Evolutionary conservation across 1,140 invertebrate genomes (phyloP), one percentile per base, ranked within the genome.

Genomic region (Melanaphis sacchari): DNA sequence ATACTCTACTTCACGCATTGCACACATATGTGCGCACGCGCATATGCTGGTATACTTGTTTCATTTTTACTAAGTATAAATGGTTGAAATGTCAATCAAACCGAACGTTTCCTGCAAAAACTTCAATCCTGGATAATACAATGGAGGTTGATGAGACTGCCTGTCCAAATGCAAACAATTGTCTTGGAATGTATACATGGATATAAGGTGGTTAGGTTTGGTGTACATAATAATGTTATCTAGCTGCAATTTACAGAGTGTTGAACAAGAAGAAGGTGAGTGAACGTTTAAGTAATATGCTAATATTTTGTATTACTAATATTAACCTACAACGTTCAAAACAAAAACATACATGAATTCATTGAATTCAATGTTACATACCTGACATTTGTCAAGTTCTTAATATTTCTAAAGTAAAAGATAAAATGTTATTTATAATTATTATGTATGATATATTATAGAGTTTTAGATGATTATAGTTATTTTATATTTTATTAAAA

Each of bases 141-240:
- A 92, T 92, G 91, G 91, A 92, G 91, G 43, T 82, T 82, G 66
- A 92, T 24, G n/a, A 15, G 36, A 46, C 41, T 36, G 31, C 76
- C 26, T 41, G 90, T 46, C 90, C 90, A 91, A 43, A 91, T 81
- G 66, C 66, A 26, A 81, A 82, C n/a, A 38, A 92, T 92, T 46
- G 76, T 84, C 76, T 26, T 49, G 91, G 91, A 46, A 92, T 92
- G 91, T 85, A 93, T 93, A 84, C 91, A 93, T 93, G 91, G 91
- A 93, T 54, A 54, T 93, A 93, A 93, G 81, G 81, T 52, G 81
- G 76, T 54, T 85, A 40, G 52, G 66, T 49, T 85, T 93, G 66
- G 38, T 93, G 91, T 93, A 54, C 46, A 54, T 41, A 54, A 93
- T 81, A 36, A 91, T 40, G 91, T 82, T 84, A 96, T 66, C 52